phyloP scores from a whole-genome alignment of 2,797 vertebrate genomes.

The Avahi laniger region DNA sequence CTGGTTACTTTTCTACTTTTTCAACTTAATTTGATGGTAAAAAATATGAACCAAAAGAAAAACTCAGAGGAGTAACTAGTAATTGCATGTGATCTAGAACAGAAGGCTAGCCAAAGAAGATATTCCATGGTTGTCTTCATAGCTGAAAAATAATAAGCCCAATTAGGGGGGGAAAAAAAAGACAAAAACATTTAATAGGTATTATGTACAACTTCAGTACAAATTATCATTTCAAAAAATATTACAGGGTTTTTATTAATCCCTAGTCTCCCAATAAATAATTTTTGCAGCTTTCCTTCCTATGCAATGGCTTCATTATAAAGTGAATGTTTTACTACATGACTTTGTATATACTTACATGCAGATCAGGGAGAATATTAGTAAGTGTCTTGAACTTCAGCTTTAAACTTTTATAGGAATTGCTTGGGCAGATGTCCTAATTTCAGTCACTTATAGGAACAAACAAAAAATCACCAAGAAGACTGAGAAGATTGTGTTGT shows the following conservation, averaged over 20 bases:
- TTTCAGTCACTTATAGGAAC: background rate
- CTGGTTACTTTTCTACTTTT: background rate
- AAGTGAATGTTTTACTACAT: background rate
- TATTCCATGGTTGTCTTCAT: background rate
- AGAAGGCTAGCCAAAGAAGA: background rate
- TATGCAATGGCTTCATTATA: background rate
- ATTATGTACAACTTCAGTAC: conserved; percentile 57
- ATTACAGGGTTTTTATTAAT: conserved; percentile 50
- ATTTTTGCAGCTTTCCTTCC: conserved; percentile 38
- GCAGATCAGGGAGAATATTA: background rate
- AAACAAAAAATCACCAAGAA: background rate
- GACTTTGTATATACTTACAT: background rate
- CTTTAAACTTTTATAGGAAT: background rate
- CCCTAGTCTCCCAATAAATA: conserved; percentile 41
- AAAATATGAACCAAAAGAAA: background rate
- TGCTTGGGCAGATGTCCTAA: background rate
- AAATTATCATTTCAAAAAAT: conserved; percentile 49
- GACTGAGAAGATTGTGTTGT: background rate
- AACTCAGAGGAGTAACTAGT: background rate
- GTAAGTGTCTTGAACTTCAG: conserved; percentile 19
- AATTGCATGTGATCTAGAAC: background rate
- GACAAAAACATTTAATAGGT: conserved; percentile 52
- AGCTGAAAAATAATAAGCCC: conserved; percentile 29
- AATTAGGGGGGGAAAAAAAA: background rate
- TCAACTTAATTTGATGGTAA: background rate